Conservation (phyloP, 1,140 invertebrate species). For the Drosophila hydei region DNA sequence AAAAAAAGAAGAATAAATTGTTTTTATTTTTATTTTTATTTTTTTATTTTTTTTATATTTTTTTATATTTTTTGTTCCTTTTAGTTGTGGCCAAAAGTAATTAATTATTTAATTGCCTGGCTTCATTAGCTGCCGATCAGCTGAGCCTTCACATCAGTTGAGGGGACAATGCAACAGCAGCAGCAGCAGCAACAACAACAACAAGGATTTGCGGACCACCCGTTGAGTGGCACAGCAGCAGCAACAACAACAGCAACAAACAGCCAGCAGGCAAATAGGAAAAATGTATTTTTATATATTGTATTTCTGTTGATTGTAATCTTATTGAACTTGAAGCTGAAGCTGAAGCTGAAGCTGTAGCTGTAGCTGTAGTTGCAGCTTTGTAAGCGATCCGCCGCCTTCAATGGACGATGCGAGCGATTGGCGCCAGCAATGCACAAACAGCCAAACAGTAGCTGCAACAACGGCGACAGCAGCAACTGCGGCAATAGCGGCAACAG, state of each 20-base stretch:
- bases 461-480: constrained; percentile 32
- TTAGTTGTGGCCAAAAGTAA: not conserved
- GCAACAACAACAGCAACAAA: constrained; percentile 21
- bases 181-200: constrained; percentile 14
- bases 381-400: constrained; percentile 49
- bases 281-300: constrained; percentile 71
- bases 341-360: constrained; percentile 1
- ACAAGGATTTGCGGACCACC: constrained; percentile 58
- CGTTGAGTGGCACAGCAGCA: constrained; percentile 34
- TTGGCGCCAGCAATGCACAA: constrained; percentile 53
- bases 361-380: constrained; percentile 11
- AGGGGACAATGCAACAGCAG: constrained; percentile 23
- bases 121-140: constrained; percentile 35
- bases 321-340: constrained; percentile 22
- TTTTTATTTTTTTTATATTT: no score
- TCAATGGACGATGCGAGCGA: constrained; percentile 41
- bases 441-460: constrained; percentile 52
- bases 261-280: constrained; percentile 62
- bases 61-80: not conserved
- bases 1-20: no score
- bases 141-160: constrained; percentile 12
- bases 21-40: no score
- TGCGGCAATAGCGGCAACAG: constrained; percentile 43
- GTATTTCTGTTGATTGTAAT: constrained; percentile 71
- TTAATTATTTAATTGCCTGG: constrained; percentile 24